Base-by-base conservation (phyloP, 2,113 vertebrate genomes). In the Mionectes macconnelli region DNA sequence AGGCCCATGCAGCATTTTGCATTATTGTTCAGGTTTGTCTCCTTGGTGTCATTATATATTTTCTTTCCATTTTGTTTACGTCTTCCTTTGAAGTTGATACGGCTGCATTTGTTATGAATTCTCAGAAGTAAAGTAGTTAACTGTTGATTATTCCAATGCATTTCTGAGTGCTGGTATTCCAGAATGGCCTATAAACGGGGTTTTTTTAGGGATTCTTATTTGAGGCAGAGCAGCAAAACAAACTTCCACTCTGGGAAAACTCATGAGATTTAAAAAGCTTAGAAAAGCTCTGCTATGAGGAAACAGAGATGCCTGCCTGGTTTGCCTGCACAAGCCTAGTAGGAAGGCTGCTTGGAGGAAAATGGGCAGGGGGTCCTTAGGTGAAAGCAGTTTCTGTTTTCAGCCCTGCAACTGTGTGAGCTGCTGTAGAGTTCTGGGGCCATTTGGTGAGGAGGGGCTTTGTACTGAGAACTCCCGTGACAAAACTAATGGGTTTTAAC, bases 361-460 rank as follows among this genome's bases (percentile, higher is more conserved):
- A 87, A 47, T 0, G 12, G 42, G 56, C 8, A 91, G 7, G 28
- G 15, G 1, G 5, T 2, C 42, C 47, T 67, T 9, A 25, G 74
- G 60, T 39, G 53, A 93, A 93, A 47, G 7, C 56, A 57, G 17
- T 23, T 67, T 6, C 47, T 59, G 15, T 59, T 81, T 5, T 2
- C 80, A 77, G 30, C 27, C 59, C 35, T 79, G 56, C 22, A 40
- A 28, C 28, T 45, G 7, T 1, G 0, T 7, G 5, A 80, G 78
- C 28, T 81, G 31, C 74, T 78, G 62, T 44, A 59, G 73, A 74
- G 63, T 30, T 23, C 16, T 13, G 28, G 22, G 23, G 17, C 9
- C 10, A 56, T 55, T 52, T 14, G 37, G 10, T 28, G 23, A 0
- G 0, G 24, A 73, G 28, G 5, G 12, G 13, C 17, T 89, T 72